These are phyloP conservation scores for Sitophilus oryzae DNA, from an alignment of 1,140 invertebrate species.

Conservation along the genomic window DNA sequence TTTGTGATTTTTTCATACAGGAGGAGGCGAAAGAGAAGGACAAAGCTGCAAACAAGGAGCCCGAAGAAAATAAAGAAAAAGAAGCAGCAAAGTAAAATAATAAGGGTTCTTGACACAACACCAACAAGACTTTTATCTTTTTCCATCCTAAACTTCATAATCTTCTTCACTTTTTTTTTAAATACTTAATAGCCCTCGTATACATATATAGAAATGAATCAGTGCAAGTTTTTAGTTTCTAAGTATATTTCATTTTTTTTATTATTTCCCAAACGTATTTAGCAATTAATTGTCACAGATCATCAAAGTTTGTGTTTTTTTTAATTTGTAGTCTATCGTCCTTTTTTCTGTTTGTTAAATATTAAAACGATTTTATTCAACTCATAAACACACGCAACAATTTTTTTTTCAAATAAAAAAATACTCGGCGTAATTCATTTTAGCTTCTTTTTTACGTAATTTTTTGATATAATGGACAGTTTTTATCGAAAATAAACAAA, in stretches of 20 bases:
- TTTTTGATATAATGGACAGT: constrained; percentile 37
- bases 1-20: constrained; percentile 35
- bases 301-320: no score
- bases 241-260: no score
- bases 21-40: constrained; percentile 61
- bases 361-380: constrained; percentile 7
- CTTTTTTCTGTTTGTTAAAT: constrained; percentile 4
- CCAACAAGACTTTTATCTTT: no score
- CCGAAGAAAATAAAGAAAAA: constrained; percentile 67
- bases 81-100: constrained; percentile 54
- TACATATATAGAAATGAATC: no score
- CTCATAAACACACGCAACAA: background rate
- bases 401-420: background rate
- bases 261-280: no score
- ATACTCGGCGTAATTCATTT: constrained; percentile 25
- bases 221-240: no score
- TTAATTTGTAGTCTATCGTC: no score
- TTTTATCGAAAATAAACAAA: constrained; percentile 36
- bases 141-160: no score
- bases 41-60: constrained; percentile 60
- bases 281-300: no score
- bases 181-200: no score
- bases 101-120: no score
- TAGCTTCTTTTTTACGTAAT: constrained; percentile 33
- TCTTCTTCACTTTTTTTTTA: no score